A percentile compares a stretch with the other conserved stretches of the same genome.
These are phyloP conservation scores for Psephotus haematonotus DNA, from an alignment of 2,113 vertebrate species.

Conservation along the genomic window DNA sequence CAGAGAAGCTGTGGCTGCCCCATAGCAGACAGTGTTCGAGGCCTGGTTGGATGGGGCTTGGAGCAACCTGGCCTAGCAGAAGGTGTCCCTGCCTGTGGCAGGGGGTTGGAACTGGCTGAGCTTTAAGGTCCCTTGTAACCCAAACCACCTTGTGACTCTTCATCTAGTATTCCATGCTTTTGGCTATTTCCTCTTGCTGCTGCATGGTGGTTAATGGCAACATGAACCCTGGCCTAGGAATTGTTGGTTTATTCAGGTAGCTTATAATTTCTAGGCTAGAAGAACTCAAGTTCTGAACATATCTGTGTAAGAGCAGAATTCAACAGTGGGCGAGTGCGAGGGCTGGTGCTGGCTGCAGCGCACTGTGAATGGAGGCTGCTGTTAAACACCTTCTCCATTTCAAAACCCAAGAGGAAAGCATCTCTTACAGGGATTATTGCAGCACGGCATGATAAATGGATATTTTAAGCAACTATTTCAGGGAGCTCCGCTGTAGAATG, in stretches of 20 bases:
- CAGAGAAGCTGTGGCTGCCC: neutral
- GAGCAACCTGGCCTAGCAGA: neutral
- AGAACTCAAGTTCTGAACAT: neutral
- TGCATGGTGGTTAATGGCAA: neutral
- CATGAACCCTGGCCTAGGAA: neutral
- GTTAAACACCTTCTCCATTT: neutral
- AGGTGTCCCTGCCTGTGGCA: neutral
- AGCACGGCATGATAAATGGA: rapidly evolving
- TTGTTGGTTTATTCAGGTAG: neutral
- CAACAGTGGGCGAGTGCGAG: rapidly evolving
- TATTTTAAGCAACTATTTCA: neutral
- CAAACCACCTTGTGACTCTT: neutral
- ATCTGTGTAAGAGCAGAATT: neutral
- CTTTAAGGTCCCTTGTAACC: neutral
- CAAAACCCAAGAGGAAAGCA: neutral
- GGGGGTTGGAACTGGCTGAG: neutral
- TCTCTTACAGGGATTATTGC: neutral
- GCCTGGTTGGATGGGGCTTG: neutral
- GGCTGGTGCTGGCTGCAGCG: rapidly evolving
- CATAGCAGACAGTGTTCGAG: neutral
- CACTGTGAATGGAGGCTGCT: too few species aligned
- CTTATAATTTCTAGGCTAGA: neutral
- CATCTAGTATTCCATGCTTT: neutral
- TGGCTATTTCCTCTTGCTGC: neutral
- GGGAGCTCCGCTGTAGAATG: neutral